Percentiles rank a stretch among this genome's conserved stretches.
phyloP scores from a whole-genome alignment of 2,888 invertebrate genomes.

The Lithophane socia region DNA sequence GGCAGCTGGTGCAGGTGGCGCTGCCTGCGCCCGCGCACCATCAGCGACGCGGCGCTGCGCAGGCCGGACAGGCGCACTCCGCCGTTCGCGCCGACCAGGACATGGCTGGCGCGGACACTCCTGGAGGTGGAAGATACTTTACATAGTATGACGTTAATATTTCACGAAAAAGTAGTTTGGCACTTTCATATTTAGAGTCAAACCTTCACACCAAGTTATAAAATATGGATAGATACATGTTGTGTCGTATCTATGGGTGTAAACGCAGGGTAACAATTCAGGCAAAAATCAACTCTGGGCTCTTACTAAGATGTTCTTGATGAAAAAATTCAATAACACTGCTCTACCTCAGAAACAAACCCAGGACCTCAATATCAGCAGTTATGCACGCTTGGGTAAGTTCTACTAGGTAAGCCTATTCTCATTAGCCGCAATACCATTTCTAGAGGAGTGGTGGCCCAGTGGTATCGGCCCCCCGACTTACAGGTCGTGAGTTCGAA shows the following conservation, averaged over 20 bases:
- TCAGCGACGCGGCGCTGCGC: slow-evolving; percentile 94
- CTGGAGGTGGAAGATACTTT: slow-evolving; percentile 84
- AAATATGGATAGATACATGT: too few species aligned
- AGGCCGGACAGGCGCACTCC: slow-evolving; percentile 94
- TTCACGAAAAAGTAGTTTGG: background rate
- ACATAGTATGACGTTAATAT: background rate
- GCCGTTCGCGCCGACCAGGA: slow-evolving; percentile 94
- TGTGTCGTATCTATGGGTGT: background rate
- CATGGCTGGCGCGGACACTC: slow-evolving; percentile 95
- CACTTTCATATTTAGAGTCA: background rate
- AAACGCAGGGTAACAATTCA: background rate
- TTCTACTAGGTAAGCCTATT: background rate
- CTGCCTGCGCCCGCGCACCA: slow-evolving; percentile 93
- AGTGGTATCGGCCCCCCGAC: too few species aligned
- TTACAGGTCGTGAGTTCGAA: too few species aligned
- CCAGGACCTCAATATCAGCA: background rate
- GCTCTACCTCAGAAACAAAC: too few species aligned
- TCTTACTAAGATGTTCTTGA: background rate
- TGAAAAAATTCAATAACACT: background rate
- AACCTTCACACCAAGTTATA: too few species aligned
- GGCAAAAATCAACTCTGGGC: background rate
- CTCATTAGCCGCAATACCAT: background rate
- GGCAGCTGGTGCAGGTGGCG: slow-evolving; percentile 94
- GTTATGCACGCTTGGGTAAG: too few species aligned
- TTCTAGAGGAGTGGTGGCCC: too few species aligned